Percentiles rank a stretch among this genome's conserved stretches.
These are phyloP conservation scores for Oryzaephilus surinamensis DNA, from an alignment of 1,140 invertebrate species.

Conservation along the genomic window DNA sequence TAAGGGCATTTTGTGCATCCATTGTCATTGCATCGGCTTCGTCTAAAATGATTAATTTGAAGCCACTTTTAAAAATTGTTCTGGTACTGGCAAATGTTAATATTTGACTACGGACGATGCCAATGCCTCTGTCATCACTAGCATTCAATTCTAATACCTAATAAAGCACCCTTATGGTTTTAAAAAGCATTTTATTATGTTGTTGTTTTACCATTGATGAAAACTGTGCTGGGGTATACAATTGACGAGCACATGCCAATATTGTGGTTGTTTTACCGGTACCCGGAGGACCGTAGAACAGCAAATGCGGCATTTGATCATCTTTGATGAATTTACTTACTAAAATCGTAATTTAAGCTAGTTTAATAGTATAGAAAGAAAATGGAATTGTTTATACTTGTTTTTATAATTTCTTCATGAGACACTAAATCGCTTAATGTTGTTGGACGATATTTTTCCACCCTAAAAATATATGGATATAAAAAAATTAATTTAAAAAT, in stretches of 20 bases:
- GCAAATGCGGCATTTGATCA: constrained; percentile 87
- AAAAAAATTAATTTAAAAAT: not conserved
- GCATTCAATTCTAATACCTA: constrained; percentile 93
- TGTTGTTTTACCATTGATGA: constrained; percentile 28
- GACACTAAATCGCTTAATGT: constrained; percentile 89
- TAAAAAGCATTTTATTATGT: not conserved
- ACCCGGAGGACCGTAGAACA: constrained; percentile 98
- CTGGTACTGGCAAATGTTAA: constrained; percentile 93
- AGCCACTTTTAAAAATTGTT: constrained; percentile 87
- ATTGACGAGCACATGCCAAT: constrained; percentile 85
- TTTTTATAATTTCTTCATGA: constrained; percentile 93
- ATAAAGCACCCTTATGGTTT: constrained; percentile 35
- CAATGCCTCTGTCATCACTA: constrained; percentile 97
- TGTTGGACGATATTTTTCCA: constrained; percentile 94
- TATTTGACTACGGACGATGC: constrained; percentile 89
- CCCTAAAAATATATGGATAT: constrained; percentile 51
- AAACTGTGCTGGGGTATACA: constrained; percentile 62
- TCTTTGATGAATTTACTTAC: constrained; percentile 89
- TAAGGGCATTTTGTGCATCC: constrained; percentile 97
- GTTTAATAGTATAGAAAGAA: constrained; percentile 50
- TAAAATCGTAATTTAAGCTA: constrained; percentile 38
- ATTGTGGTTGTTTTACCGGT: constrained; percentile 99
- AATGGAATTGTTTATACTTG: constrained; percentile 64
- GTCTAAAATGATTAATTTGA: constrained; percentile 96
- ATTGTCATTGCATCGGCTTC: constrained; percentile 99